A percentile compares a stretch with the other conserved stretches of the same genome.
These are phyloP conservation scores for Entomobrya proxima DNA, from an alignment of 2,888 invertebrate species.

Conservation along the genomic window DNA sequence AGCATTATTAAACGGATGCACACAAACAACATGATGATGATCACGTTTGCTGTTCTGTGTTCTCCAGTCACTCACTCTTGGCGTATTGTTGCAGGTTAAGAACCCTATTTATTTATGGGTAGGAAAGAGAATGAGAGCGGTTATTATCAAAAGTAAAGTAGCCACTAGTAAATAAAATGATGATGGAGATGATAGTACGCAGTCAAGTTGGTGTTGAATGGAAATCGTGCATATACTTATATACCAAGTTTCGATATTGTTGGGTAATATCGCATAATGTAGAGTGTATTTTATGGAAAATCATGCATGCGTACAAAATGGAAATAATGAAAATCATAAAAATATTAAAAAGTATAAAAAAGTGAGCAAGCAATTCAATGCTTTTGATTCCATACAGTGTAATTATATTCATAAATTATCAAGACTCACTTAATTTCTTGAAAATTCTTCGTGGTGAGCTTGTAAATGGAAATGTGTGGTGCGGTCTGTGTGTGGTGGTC, in stretches of 20 bases:
- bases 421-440: neutral
- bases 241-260: no score
- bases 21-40: neutral
- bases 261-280: no score
- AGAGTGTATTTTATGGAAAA: neutral
- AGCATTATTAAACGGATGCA: conserved; percentile 26
- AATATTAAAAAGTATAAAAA: neutral
- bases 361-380: neutral
- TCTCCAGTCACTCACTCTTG: conserved; percentile 49
- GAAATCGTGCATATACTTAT: neutral
- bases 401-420: conserved; percentile 20
- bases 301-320: neutral
- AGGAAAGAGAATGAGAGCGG: neutral
- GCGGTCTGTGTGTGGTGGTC: neutral
- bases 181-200: neutral
- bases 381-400: neutral
- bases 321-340: neutral
- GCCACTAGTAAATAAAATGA: neutral
- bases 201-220: no score
- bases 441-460: neutral
- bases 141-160: neutral
- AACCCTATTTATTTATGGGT: conserved; percentile 41
- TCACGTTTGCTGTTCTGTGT: neutral
- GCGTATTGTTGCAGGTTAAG: conserved; percentile 52
- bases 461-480: neutral